These are phyloP conservation scores for Tolmerus cingulatus DNA, from an alignment of 2,888 invertebrate genomes.

Conservation along the genomic window DNA sequence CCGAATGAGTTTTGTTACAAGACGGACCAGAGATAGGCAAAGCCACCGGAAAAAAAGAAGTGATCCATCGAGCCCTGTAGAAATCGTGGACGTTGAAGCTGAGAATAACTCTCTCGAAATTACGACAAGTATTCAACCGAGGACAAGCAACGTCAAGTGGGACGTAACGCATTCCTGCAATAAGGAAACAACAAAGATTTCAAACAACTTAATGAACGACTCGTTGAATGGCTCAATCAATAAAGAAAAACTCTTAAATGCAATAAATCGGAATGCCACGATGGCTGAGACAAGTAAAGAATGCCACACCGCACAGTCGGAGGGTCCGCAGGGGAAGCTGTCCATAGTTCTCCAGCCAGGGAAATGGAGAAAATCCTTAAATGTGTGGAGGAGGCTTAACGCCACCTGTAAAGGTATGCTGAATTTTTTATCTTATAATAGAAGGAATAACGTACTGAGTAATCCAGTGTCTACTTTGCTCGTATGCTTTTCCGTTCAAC, in stretches of 20 bases:
- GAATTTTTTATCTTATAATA: background rate
- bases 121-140: background rate
- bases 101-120: background rate
- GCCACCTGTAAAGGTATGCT: background rate
- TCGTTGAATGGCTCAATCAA: constrained; percentile 35
- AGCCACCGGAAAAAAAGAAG: background rate
- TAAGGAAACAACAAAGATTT: background rate
- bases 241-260: constrained; percentile 19
- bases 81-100: no score
- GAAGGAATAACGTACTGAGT: background rate
- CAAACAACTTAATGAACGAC: background rate
- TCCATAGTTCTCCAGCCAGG: constrained; percentile 69
- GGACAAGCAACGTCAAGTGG: background rate
- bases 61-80: background rate
- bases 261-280: background rate
- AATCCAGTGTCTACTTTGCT: background rate
- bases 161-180: background rate
- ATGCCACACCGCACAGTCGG: background rate
- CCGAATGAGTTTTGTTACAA: background rate
- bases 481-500: constrained; percentile 47
- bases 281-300: background rate
- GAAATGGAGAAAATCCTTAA: constrained; percentile 74
- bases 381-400: constrained; percentile 66
- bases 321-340: background rate
- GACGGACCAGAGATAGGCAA: background rate